Conservation (phyloP, 2,113 vertebrate genomes). For the Typhlomys cinereus region DNA sequence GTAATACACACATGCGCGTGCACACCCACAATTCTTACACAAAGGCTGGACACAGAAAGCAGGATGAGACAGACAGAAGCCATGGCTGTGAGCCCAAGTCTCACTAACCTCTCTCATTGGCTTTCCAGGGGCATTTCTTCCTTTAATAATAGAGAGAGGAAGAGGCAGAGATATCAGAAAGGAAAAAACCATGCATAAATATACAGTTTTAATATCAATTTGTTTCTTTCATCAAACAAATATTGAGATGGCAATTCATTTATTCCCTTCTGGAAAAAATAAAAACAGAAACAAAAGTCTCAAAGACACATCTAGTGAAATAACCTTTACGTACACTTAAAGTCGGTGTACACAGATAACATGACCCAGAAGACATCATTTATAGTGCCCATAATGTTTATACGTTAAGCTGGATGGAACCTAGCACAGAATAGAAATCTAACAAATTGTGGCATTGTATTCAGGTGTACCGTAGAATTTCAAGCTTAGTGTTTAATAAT, state of each 20-base stretch:
- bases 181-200: slow-evolving; percentile 76
- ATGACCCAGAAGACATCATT: slow-evolving; percentile 55
- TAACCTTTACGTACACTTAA: slow-evolving; percentile 71
- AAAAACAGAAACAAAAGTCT: not conserved
- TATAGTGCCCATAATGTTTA: slow-evolving; percentile 64
- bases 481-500: not conserved
- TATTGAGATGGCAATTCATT: slow-evolving; percentile 63
- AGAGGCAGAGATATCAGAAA: slow-evolving; percentile 85
- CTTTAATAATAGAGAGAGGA: slow-evolving; percentile 87
- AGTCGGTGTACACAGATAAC: slow-evolving; percentile 69
- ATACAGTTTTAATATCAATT: slow-evolving; percentile 77
- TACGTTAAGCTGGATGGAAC: slow-evolving; percentile 30
- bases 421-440: slow-evolving; percentile 53
- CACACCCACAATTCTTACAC: slow-evolving; percentile 80
- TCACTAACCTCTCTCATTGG: slow-evolving; percentile 98
- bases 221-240: slow-evolving; percentile 73
- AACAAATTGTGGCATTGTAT: slow-evolving; percentile 50
- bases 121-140: slow-evolving; percentile 96
- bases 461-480: slow-evolving; percentile 8
- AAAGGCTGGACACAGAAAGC: slow-evolving; percentile 86
- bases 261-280: slow-evolving; percentile 60
- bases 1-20: slow-evolving; percentile 82
- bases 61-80: slow-evolving; percentile 86
- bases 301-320: slow-evolving; percentile 70
- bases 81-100: slow-evolving; percentile 86